A percentile compares a stretch with the other conserved stretches of the same genome.
These are phyloP conservation scores for Spodoptera littoralis DNA, from an alignment of 2,888 invertebrate species.

Conservation along the genomic window DNA sequence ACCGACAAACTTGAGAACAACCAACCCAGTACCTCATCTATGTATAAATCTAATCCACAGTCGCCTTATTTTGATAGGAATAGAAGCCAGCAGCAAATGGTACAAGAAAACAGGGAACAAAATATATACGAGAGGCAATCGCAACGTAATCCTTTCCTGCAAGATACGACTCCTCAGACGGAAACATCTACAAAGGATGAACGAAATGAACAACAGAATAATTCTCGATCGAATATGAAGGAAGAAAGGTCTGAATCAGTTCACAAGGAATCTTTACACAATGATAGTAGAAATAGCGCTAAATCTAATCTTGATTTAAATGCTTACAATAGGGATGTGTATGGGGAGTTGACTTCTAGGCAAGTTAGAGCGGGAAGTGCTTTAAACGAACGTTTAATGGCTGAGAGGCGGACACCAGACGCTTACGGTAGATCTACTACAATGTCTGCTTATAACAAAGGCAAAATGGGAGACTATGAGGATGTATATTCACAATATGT, in stretches of 20 bases:
- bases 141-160: slow-evolving; percentile 80
- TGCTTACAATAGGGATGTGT: slow-evolving; percentile 75
- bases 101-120: slow-evolving; percentile 72
- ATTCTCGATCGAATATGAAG: slow-evolving; percentile 57
- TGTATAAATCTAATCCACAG: slow-evolving; percentile 83
- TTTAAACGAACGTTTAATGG: slow-evolving; percentile 76
- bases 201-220: slow-evolving; percentile 58
- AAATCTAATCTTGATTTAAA: slow-evolving; percentile 66
- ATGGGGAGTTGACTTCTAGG: slow-evolving; percentile 76
- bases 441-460: slow-evolving; percentile 80
- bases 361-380: slow-evolving; percentile 68
- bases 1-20: slow-evolving; percentile 78
- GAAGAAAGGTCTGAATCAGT: slow-evolving; percentile 63
- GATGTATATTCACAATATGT: slow-evolving; percentile 90
- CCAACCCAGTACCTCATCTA: slow-evolving; percentile 75
- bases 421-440: slow-evolving; percentile 92
- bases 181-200: slow-evolving; percentile 66
- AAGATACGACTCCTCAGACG: slow-evolving; percentile 70
- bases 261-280: slow-evolving; percentile 65
- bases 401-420: slow-evolving; percentile 94
- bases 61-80: slow-evolving; percentile 87
- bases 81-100: slow-evolving; percentile 70
- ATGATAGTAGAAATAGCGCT: slow-evolving; percentile 65
- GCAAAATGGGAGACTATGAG: slow-evolving; percentile 91
- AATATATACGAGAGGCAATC: slow-evolving; percentile 73